phyloP scores from a whole-genome alignment of 1,140 invertebrate genomes.

The Conus betulinus region DNA sequence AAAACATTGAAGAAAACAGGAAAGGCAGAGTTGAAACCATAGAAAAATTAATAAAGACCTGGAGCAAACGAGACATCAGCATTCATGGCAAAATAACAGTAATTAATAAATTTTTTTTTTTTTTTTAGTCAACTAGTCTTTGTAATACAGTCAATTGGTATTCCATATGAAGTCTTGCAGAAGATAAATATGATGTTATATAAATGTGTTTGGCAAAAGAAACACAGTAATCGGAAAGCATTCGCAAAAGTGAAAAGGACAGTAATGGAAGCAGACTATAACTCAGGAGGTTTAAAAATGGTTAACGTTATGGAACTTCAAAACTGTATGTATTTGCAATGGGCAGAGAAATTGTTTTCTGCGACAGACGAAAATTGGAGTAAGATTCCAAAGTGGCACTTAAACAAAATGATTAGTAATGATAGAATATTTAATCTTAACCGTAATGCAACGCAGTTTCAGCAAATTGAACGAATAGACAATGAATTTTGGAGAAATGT shows the following conservation, averaged over 20 bases:
- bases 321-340: background rate
- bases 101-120: background rate
- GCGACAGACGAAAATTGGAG: background rate
- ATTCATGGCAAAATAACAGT: background rate
- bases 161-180: background rate
- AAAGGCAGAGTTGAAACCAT: background rate
- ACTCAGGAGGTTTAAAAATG: background rate
- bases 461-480: too few relatives aligned
- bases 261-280: background rate
- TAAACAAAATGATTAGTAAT: background rate
- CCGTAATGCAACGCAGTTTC: background rate
- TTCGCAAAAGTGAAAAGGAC: background rate
- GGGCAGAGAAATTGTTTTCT: background rate
- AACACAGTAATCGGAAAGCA: background rate
- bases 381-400: background rate
- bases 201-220: background rate
- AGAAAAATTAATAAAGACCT: background rate
- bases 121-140: background rate
- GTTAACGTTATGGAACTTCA: background rate
- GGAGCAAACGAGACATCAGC: background rate
- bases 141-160: background rate
- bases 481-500: too few relatives aligned
- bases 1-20: background rate
- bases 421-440: background rate
- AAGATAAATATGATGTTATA: background rate